These are phyloP conservation scores for Agrochola lychnidis DNA, from an alignment of 2,888 invertebrate species.

Conservation along the genomic window DNA sequence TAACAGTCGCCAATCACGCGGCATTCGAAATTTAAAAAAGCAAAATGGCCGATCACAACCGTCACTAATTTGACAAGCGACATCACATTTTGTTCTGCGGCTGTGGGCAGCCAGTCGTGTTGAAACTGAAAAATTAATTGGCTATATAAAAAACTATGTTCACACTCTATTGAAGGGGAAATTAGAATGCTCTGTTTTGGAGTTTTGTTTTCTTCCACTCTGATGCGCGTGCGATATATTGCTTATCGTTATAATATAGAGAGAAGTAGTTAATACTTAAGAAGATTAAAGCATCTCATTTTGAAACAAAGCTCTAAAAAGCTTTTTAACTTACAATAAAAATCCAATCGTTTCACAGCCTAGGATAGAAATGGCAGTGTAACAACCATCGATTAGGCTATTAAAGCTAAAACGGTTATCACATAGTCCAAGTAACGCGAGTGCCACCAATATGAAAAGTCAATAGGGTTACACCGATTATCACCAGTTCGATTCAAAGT, in stretches of 20 bases:
- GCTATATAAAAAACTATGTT: slow-evolving; percentile 63
- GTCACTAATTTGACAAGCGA: slow-evolving; percentile 88
- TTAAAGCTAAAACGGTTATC: slow-evolving; percentile 56
- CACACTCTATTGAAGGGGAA: slow-evolving; percentile 22
- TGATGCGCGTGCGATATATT: not conserved
- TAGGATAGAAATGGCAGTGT: slow-evolving; percentile 29
- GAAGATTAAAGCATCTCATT: not conserved
- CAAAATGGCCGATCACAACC: slow-evolving; percentile 84
- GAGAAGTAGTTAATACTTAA: not conserved
- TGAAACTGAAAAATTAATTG: slow-evolving; percentile 78
- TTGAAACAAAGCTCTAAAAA: not conserved
- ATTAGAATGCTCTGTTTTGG: slow-evolving; percentile 33
- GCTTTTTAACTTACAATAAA: not conserved
- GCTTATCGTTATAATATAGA: not conserved
- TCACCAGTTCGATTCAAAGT: slow-evolving; percentile 75
- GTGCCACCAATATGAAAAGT: slow-evolving; percentile 60
- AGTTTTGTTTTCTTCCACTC: slow-evolving; percentile 9
- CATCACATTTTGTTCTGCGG: slow-evolving; percentile 84
- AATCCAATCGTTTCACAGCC: slow-evolving; percentile 19
- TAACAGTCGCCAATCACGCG: slow-evolving; percentile 86
- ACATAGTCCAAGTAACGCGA: slow-evolving; percentile 49
- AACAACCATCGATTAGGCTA: slow-evolving; percentile 49
- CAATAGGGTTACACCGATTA: slow-evolving; percentile 73
- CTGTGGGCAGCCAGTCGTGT: slow-evolving; percentile 68
- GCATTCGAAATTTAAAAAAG: slow-evolving; percentile 86